These are phyloP conservation scores for Steromphala cineraria DNA, from an alignment of 2,888 invertebrate genomes.

Conservation along the genomic window DNA sequence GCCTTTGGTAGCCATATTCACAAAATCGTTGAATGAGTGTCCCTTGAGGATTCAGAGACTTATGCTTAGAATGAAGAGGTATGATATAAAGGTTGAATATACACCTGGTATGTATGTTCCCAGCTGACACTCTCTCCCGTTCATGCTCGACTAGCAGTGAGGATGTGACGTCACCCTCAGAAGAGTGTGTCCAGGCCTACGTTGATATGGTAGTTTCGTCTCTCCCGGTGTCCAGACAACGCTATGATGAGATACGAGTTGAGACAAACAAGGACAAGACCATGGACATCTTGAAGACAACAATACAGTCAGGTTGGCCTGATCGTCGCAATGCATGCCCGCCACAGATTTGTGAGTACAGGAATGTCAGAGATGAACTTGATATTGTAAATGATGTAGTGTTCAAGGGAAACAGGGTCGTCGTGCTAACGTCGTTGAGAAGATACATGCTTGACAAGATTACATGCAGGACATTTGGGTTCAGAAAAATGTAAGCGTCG, in stretches of 20 bases:
- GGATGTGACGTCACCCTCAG: not conserved
- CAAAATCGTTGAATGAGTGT: not conserved
- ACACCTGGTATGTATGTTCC: conserved; percentile 21
- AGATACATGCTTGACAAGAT: conserved; percentile 24
- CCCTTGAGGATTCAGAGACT: conserved; percentile 23
- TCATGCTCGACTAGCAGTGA: not conserved
- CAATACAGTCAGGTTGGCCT: not conserved
- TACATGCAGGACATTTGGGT: conserved; percentile 25
- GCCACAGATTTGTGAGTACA: not conserved
- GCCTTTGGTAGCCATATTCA: conserved; percentile 22
- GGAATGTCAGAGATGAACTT: conserved; percentile 10
- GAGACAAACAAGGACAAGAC: not conserved
- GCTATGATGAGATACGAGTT: not conserved
- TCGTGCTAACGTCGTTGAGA: conserved; percentile 12
- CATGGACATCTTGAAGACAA: not conserved
- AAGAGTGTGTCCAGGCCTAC: not conserved
- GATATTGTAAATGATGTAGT: not conserved
- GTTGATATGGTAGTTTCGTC: not conserved
- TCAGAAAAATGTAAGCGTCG: conserved; percentile 22
- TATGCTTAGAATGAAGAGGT: conserved; percentile 15
- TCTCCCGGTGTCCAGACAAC: not conserved
- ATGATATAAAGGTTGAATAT: conserved; percentile 1
- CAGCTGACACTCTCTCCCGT: conserved; percentile 13
- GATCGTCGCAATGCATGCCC: not conserved
- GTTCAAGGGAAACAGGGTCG: conserved; percentile 21